A percentile compares a stretch with the other conserved stretches of the same genome.
Conservation (phyloP, 2,113 vertebrate genomes). For the Chauna torquata region DNA sequence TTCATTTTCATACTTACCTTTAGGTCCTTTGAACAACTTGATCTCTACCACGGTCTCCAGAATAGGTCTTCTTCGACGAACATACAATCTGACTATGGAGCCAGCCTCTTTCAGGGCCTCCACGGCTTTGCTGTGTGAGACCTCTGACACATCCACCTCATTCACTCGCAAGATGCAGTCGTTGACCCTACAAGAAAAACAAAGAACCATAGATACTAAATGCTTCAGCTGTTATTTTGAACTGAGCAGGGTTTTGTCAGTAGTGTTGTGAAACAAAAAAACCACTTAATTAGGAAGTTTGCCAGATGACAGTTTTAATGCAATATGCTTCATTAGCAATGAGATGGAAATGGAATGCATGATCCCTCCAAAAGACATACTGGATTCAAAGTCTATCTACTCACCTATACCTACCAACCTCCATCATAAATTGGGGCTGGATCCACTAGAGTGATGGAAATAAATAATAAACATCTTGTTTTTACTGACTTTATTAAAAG, state of each 20-base stretch:
- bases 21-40: slow-evolving; percentile 95
- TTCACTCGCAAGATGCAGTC: slow-evolving; percentile 97
- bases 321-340: neutral
- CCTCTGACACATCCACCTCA: slow-evolving; percentile 91
- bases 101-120: slow-evolving; percentile 95
- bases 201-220: neutral
- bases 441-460: neutral
- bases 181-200: slow-evolving; percentile 83
- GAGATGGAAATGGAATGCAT: neutral
- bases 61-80: slow-evolving; percentile 91
- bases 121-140: slow-evolving; percentile 94
- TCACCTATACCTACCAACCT: neutral
- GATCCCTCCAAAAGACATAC: neutral
- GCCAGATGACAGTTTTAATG: neutral
- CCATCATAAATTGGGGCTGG: neutral
- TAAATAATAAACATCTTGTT: neutral
- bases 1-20: slow-evolving; percentile 79
- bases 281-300: neutral
- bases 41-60: slow-evolving; percentile 95
- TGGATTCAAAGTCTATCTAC: neutral
- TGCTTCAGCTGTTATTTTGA: neutral
- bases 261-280: neutral
- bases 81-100: slow-evolving; percentile 91
- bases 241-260: neutral
- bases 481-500: neutral